phyloP scores from a whole-genome alignment of 2,888 invertebrate genomes.

The Parnassius orleans region DNA sequence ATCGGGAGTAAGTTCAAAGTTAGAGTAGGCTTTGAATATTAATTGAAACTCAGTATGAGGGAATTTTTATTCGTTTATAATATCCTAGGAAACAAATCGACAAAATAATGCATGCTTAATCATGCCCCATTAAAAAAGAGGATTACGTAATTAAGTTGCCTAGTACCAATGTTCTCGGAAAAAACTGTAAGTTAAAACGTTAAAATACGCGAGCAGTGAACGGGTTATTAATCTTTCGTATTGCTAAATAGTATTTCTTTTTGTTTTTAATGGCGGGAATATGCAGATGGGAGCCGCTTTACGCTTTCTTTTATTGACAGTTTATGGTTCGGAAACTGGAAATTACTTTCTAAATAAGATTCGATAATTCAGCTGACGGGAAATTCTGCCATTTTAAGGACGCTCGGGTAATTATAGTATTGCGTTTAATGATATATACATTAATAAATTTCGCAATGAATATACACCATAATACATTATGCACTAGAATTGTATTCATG shows the following conservation, averaged over 20 bases:
- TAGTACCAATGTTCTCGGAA: conserved; percentile 3
- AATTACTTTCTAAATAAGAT: conserved; percentile 64
- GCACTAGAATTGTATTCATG: too few species aligned
- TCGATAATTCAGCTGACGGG: conserved; percentile 44
- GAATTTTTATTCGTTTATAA: too few species aligned
- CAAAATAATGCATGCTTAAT: conserved; percentile 10
- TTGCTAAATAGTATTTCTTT: conserved; percentile 47
- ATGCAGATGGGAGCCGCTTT: conserved; percentile 65
- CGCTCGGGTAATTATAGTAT: conserved; percentile 9
- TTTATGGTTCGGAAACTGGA: conserved; percentile 76
- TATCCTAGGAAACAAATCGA: background rate
- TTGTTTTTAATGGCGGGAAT: conserved; percentile 64
- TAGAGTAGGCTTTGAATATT: too few species aligned
- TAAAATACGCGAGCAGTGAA: conserved; percentile 51
- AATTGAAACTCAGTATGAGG: too few species aligned
- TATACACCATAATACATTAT: too few species aligned
- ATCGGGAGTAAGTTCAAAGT: too few species aligned
- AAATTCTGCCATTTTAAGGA: conserved; percentile 40
- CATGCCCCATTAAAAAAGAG: conserved; percentile 7
- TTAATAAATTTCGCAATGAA: background rate
- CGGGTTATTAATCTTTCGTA: conserved; percentile 66
- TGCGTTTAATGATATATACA: conserved; percentile 12
- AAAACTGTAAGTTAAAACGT: conserved; percentile 33
- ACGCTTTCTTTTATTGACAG: conserved; percentile 75
- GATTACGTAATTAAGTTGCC: conserved; percentile 10